Conservation (phyloP, 2,113 vertebrate species). For the Macrotus californicus region DNA sequence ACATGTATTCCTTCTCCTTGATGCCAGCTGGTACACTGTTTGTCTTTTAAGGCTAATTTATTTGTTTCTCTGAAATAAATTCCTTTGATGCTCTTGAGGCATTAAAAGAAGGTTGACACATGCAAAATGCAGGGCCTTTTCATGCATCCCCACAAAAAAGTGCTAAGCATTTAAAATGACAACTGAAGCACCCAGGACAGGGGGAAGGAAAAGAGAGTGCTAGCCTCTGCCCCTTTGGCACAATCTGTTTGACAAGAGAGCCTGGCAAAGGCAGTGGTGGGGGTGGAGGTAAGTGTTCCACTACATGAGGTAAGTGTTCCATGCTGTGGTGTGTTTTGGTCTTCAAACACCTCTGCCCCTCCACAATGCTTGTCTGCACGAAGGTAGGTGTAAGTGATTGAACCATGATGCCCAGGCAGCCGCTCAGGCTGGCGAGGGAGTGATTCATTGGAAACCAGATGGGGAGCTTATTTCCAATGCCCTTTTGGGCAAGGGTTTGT, state of each 20-base stretch:
- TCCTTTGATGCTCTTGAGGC: neutral
- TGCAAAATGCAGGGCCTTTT: neutral
- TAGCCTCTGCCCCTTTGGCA: neutral
- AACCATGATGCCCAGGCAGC: neutral
- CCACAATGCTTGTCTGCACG: neutral
- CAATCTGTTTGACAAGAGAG: neutral
- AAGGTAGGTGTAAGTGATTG: constrained; percentile 24
- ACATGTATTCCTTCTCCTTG: neutral
- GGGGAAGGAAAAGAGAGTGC: neutral
- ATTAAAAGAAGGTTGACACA: neutral
- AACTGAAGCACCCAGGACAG: neutral
- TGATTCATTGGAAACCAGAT: neutral
- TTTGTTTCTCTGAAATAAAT: constrained; percentile 33
- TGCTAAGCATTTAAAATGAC: neutral
- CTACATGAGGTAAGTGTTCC: neutral
- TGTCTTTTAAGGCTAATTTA: constrained; percentile 29
- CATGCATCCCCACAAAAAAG: neutral
- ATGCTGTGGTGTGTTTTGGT: neutral
- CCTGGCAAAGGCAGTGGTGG: neutral
- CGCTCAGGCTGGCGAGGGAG: neutral
- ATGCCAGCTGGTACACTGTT: neutral
- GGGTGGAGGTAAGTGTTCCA: neutral
- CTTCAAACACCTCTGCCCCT: neutral
- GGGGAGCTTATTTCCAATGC: neutral
- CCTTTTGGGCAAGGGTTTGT: neutral